phyloP scores from a whole-genome alignment of 2,797 vertebrate species.

The Typhlichthys subterraneus region DNA sequence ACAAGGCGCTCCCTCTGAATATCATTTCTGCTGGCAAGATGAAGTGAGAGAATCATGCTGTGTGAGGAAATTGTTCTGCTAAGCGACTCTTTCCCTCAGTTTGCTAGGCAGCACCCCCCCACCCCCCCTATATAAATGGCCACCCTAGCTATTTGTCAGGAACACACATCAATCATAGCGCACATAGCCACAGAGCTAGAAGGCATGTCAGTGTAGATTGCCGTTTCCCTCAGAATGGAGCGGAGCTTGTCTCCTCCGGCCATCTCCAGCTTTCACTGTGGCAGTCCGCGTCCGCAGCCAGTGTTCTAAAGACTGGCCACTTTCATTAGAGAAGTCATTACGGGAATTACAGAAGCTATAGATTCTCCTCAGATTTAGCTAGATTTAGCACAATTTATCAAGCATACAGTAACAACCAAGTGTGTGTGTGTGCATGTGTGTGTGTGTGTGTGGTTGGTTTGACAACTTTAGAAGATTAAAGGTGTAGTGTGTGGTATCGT shows the following conservation, averaged over 20 bases:
- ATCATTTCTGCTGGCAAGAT: slow-evolving; percentile 65
- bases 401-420: slow-evolving; percentile 28
- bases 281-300: slow-evolving; percentile 50
- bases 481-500: too few species aligned
- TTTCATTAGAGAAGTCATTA: slow-evolving; percentile 79
- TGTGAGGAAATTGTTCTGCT: slow-evolving; percentile 74
- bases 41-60: slow-evolving; percentile 63
- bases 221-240: slow-evolving; percentile 68
- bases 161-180: slow-evolving; percentile 70
- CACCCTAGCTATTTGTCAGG: slow-evolving; percentile 63
- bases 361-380: slow-evolving; percentile 56
- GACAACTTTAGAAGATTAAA: too few species aligned
- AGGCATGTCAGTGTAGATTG: slow-evolving; percentile 61
- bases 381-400: slow-evolving; percentile 58
- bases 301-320: slow-evolving; percentile 67
- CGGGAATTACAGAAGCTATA: slow-evolving; percentile 65
- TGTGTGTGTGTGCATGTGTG: neutral
- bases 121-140: slow-evolving; percentile 61
- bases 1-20: slow-evolving; percentile 52
- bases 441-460: neutral
- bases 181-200: slow-evolving; percentile 59
- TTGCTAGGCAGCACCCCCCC: slow-evolving; percentile 62
- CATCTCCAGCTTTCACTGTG: slow-evolving; percentile 45
- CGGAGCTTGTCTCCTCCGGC: slow-evolving; percentile 71
- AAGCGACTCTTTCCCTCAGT: slow-evolving; percentile 71